phyloP scores from a whole-genome alignment of 2,888 invertebrate genomes.

The Frankliniella intonsa region DNA sequence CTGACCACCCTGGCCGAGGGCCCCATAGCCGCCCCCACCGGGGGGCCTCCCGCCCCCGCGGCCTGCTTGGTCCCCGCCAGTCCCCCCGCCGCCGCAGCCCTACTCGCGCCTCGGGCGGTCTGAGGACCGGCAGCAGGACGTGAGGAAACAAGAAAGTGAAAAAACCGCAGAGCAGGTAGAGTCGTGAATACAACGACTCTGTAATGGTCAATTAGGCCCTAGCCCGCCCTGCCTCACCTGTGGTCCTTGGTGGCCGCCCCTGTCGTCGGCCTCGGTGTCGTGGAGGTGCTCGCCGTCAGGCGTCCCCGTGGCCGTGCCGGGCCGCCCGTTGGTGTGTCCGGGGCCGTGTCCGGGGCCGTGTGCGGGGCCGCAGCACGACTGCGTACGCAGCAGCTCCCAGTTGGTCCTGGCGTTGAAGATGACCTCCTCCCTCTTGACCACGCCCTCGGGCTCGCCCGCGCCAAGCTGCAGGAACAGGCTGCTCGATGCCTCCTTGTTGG shows the following conservation, averaged over 20 bases:
- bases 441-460: constrained; percentile 53
- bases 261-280: not conserved
- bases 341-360: constrained; percentile 39
- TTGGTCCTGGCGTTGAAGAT: constrained; percentile 83
- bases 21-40: not conserved
- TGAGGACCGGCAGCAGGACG: no score
- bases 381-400: constrained; percentile 72
- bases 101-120: no score
- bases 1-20: constrained; percentile 11
- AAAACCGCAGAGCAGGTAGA: no score
- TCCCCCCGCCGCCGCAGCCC: no score
- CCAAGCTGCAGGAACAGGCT: constrained; percentile 61
- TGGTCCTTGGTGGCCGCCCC: not conserved
- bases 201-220: no score
- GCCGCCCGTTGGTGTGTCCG: not conserved
- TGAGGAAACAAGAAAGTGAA: no score
- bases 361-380: constrained; percentile 41
- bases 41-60: not conserved
- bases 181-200: no score
- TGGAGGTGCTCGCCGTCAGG: not conserved
- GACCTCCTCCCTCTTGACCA: constrained; percentile 71
- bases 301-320: constrained; percentile 33
- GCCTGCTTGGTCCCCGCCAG: no score
- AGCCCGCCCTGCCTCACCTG: no score
- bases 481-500: constrained; percentile 69